phyloP scores from a whole-genome alignment of 2,113 vertebrate genomes.

The Lepus europaeus region DNA sequence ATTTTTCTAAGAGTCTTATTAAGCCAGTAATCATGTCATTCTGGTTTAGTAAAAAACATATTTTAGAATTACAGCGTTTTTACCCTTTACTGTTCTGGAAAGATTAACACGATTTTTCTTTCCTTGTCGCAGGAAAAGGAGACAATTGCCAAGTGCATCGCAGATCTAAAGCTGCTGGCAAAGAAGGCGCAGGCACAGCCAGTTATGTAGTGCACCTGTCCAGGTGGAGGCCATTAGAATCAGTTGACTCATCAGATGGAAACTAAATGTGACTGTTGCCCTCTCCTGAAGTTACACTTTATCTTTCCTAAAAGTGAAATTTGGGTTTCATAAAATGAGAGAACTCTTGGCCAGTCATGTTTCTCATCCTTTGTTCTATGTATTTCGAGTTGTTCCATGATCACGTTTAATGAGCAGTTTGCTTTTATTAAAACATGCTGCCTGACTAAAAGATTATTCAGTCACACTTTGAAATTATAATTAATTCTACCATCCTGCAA shows the following conservation, averaged over 20 bases:
- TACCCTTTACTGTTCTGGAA: neutral
- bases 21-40: constrained; percentile 2
- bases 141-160: constrained; percentile 96
- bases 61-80: neutral
- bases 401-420: constrained; percentile 63
- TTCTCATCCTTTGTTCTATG: constrained; percentile 59
- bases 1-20: neutral
- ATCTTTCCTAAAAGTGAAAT: constrained; percentile 37
- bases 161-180: constrained; percentile 94
- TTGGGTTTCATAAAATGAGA: constrained; percentile 15
- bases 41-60: neutral
- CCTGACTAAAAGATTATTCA: constrained; percentile 4
- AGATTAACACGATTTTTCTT: constrained; percentile 59
- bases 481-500: constrained; percentile 45
- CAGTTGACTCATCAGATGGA: constrained; percentile 26
- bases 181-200: constrained; percentile 87
- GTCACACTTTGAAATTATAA: constrained; percentile 59
- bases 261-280: constrained; percentile 42
- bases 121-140: constrained; percentile 94
- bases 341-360: constrained; percentile 23
- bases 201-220: constrained; percentile 45
- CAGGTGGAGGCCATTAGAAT: neutral
- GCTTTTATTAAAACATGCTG: constrained; percentile 51
- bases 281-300: constrained; percentile 33
- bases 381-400: constrained; percentile 37